Conservation (phyloP, 2,797 vertebrate genomes). For the Macroramphosus scolopax region DNA sequence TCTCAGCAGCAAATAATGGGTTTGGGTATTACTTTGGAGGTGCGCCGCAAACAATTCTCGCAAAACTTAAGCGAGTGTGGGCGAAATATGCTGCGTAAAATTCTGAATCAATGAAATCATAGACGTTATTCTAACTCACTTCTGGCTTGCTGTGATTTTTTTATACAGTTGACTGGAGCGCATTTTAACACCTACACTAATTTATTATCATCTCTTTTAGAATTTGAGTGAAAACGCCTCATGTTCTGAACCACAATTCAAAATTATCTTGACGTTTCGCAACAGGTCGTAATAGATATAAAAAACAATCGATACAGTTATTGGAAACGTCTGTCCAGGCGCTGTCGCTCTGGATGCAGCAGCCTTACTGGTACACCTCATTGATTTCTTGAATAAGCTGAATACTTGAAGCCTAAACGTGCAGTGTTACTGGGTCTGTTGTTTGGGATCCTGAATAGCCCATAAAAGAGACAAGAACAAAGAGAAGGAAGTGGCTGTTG, state of each 20-base stretch:
- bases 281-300: slow-evolving; percentile 38
- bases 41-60: slow-evolving; percentile 15
- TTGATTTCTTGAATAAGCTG: slow-evolving; percentile 59
- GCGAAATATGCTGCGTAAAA: slow-evolving; percentile 1
- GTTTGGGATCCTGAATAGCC: slow-evolving; percentile 65
- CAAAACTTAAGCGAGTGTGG: slow-evolving; percentile 17
- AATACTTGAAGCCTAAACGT: slow-evolving; percentile 60
- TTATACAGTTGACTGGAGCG: too few relatives aligned
- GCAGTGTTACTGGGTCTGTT: slow-evolving; percentile 65
- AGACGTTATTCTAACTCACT: too few relatives aligned
- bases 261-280: too few relatives aligned
- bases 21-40: slow-evolving; percentile 53
- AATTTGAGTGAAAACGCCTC: too few relatives aligned
- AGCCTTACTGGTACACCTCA: slow-evolving; percentile 35
- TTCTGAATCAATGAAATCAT: neutral
- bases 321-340: slow-evolving; percentile 46
- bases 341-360: too few relatives aligned
- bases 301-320: slow-evolving; percentile 55
- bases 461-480: slow-evolving; percentile 78
- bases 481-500: slow-evolving; percentile 74
- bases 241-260: slow-evolving; percentile 11
- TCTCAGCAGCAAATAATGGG: slow-evolving; percentile 60
- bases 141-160: too few relatives aligned
- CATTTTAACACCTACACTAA: too few relatives aligned
- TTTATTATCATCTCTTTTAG: too few relatives aligned